Evolutionary conservation across 1,140 invertebrate species (phyloP), one percentile per base, ranked within the genome.

Genomic region (Drosophila lacteicornis): DNA sequence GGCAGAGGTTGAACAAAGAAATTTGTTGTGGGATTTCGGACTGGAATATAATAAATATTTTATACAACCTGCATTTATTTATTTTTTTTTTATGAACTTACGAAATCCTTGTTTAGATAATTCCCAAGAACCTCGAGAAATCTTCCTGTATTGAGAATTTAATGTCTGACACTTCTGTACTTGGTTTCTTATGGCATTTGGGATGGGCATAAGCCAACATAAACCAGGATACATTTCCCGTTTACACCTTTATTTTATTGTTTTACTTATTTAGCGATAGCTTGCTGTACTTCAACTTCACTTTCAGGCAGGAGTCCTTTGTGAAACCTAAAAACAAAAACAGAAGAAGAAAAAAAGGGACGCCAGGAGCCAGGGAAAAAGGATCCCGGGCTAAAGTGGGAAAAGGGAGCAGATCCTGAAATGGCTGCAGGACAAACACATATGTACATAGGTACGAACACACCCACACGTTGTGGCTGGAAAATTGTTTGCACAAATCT

Each of bases 401-500:
- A 71, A 59, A 73, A 73, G 43, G 51, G 51, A 74, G 30, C 62
- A 51, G 47, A 70, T 68, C 40, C 62, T 55, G 45, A 73, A 73
- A 73, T 57, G 53, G 69, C 70, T 73, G 47, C 70, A 73, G 70
- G 69, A 22, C 69, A 50, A 58, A 73, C 51, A 15, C 13, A 33
- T 43, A 22, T 45, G 25, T 49, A n/a, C 61, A 46, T 50, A 17
- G 22, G 40, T 13, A 43, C 25, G 47, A 15, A 19, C 27, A 53
- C 38, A 53, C 65, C 25, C 53, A 45, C 40, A 51, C 46, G 36
- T 50, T 73, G 67, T 42, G 69, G 69, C 69, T 71, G 53, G 55
- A 59, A 73, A 73, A 73, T 59, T 73, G 69, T 73, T 73, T 71
- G 69, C 53, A 73, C 51, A 73, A 73, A 73, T 73, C 69, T 73